Evolutionary conservation across 2,888 invertebrate species (phyloP).

Genomic region (Dynastes tityus): DNA sequence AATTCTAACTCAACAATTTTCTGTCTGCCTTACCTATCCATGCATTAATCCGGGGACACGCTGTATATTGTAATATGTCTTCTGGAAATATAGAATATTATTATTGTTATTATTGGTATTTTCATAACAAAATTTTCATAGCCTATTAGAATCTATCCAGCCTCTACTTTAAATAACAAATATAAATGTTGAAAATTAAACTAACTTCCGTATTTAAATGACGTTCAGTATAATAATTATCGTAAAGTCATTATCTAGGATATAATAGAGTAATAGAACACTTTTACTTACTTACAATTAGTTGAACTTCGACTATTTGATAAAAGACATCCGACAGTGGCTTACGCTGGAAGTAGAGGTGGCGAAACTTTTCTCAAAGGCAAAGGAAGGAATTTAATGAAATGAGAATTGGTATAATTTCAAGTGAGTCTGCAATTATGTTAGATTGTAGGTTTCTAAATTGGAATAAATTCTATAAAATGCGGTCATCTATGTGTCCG

Average conservation of each 20-base stretch:
- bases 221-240: too few relatives aligned
- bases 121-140: too few relatives aligned
- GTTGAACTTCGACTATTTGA: background rate
- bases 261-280: background rate
- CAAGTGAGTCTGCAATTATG: background rate
- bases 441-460: conserved; percentile 13
- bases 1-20: too few relatives aligned
- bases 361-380: background rate
- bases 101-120: too few relatives aligned
- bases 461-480: conserved; percentile 26
- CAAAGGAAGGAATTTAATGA: background rate
- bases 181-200: too few relatives aligned
- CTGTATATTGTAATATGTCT: too few relatives aligned
- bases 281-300: conserved; percentile 17
- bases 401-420: conserved; percentile 19
- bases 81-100: too few relatives aligned
- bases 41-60: too few relatives aligned
- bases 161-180: too few relatives aligned
- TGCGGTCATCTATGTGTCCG: background rate
- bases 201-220: too few relatives aligned
- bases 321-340: background rate
- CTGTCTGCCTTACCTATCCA: too few relatives aligned
- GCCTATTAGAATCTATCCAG: too few relatives aligned
- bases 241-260: background rate
- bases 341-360: background rate